Base-by-base conservation (phyloP, 2,113 vertebrate species). In the Axis porcinus region DNA sequence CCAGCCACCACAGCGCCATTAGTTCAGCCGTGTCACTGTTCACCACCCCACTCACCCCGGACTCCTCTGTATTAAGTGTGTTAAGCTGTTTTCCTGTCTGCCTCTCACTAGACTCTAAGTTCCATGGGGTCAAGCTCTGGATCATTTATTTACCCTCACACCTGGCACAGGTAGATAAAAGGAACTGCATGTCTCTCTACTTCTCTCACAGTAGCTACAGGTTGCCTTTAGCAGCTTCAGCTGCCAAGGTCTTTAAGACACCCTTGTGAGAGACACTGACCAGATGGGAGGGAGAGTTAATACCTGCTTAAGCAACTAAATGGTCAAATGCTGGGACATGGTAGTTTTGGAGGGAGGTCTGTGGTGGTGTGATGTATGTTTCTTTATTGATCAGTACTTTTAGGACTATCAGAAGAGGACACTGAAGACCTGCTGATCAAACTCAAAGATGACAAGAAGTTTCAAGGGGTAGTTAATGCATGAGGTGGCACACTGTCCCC, bases 301-400 rank as follows among this genome's bases (percentile, higher is more conserved):
- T 47, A 76, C 5, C 45, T 70, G 62, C 14, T 36, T 81, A 95
- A n/a, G 43, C 92, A 90, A 79, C 60, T 82, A 74, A 88, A 81
- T 3, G 2, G 43, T 50, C 47, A 64, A 23, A 89, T 81, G 81
- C 76, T 90, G 74, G 67, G 25, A 88, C 47, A 54, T 27, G 19
- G 60, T 7, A 93, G 64, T n/a, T n/a, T 87, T 86, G 89, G 57
- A 82, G 10, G 52, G 79, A 96, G 52, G 79, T 70, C 27, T 95
- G 79, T 43, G 50, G 62, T 28, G n/a, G 11, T 92, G 33, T 7
- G 28, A 36, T 40, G 10, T 70, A 13, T 60, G 54, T 58, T 89
- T 87, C 62, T 82, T 85, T 85, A 96, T 6, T 79, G 60, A 89
- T 30, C 67, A 74, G 40, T 17, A 96, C 89, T 96, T 96, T 83